Conservation (phyloP, 2,113 vertebrate genomes). For the Garra rufa region DNA sequence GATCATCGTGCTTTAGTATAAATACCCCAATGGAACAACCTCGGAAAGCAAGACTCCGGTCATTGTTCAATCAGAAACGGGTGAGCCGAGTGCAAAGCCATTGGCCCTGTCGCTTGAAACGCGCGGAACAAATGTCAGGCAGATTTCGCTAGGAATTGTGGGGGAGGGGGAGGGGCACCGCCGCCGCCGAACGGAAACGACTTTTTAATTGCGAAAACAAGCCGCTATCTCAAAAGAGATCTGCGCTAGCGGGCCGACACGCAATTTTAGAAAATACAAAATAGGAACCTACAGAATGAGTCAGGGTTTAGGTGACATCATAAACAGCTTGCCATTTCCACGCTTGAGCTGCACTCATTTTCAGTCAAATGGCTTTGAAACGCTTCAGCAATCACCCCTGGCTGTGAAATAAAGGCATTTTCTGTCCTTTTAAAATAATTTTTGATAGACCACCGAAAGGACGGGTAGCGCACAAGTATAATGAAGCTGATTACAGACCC, state of each 20-base stretch:
- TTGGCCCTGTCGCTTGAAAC: not conserved
- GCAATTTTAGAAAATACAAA: constrained; percentile 45
- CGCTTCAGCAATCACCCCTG: constrained; percentile 58
- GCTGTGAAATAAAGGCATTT: constrained; percentile 60
- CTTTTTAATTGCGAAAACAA: constrained; percentile 47
- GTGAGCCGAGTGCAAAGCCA: not conserved
- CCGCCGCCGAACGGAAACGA: not conserved
- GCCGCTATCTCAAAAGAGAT: constrained; percentile 37
- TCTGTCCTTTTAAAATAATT: constrained; percentile 57
- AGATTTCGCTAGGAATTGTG: not conserved
- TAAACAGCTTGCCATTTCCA: constrained; percentile 63
- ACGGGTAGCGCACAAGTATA: constrained; percentile 45
- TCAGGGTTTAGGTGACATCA: constrained; percentile 62
- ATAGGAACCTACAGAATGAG: constrained; percentile 54
- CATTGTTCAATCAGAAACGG: constrained; percentile 12
- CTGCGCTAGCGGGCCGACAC: constrained; percentile 27
- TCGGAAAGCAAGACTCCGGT: not conserved
- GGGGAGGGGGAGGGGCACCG: no score
- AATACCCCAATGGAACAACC: constrained; percentile 26
- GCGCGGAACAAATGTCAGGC: constrained; percentile 29
- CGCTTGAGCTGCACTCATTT: constrained; percentile 62
- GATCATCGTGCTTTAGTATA: constrained; percentile 25
- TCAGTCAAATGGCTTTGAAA: constrained; percentile 64
- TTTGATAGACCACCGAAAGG: constrained; percentile 53
- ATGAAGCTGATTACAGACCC: constrained; percentile 52